Conservation (phyloP, 1,140 invertebrate species). For the Eumaeus atala region DNA sequence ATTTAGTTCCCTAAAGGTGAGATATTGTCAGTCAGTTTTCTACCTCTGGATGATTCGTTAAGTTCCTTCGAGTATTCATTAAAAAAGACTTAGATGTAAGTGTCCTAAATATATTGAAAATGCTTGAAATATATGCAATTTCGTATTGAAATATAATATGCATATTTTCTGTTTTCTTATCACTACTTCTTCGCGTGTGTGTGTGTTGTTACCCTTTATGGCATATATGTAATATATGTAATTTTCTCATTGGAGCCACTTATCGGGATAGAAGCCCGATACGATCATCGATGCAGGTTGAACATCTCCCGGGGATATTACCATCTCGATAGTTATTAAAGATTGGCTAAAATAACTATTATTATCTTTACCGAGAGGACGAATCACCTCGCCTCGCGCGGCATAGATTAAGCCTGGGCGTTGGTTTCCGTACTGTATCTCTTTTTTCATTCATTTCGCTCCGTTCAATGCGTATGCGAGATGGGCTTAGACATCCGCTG, state of each 20-base stretch:
- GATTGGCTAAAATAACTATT: too few species aligned
- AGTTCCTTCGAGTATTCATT: constrained; percentile 8
- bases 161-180: not conserved
- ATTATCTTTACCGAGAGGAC: too few species aligned
- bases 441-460: too few species aligned
- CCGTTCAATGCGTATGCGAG: too few species aligned
- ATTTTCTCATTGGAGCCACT: not conserved
- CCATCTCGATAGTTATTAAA: too few species aligned
- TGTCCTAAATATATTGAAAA: not conserved
- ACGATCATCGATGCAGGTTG: not conserved
- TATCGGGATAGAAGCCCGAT: not conserved
- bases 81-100: not conserved
- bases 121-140: constrained; percentile 10
- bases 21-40: not conserved
- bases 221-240: not conserved
- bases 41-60: constrained; percentile 3
- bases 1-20: not conserved
- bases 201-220: not conserved
- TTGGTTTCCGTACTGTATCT: too few species aligned
- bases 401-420: too few species aligned
- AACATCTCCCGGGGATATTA: too few species aligned
- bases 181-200: not conserved
- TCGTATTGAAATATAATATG: not conserved
- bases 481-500: too few species aligned
- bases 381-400: too few species aligned